phyloP scores from a whole-genome alignment of 1,140 invertebrate genomes.

The Papilio machaon region DNA sequence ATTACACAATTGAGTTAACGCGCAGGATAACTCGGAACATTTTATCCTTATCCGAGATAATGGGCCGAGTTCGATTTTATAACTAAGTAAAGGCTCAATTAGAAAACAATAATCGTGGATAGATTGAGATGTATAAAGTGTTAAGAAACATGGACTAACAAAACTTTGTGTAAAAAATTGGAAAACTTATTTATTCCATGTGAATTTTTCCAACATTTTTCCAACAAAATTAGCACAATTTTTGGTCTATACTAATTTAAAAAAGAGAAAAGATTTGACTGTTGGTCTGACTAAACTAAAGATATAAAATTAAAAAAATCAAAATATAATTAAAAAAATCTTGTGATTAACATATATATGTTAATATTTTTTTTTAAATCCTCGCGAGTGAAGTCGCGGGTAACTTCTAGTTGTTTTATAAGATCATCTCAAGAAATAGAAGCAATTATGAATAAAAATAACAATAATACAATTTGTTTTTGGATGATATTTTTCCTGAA shows the following conservation, averaged over 20 bases:
- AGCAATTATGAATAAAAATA: no score
- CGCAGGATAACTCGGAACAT: constrained; percentile 20
- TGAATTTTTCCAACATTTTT: neutral
- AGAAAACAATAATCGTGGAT: neutral
- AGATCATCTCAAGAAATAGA: no score
- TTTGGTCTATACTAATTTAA: no score
- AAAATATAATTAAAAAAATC: no score
- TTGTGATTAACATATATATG: no score
- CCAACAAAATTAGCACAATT: no score
- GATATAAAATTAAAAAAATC: no score
- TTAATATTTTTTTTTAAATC: no score
- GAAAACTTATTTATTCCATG: neutral
- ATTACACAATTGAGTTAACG: constrained; percentile 18
- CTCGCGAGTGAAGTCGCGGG: no score
- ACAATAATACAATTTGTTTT: neutral
- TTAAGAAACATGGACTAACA: neutral
- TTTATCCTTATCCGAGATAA: constrained; percentile 24
- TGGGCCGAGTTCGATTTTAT: constrained; percentile 13
- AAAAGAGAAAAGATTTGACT: no score
- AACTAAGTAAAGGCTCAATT: constrained; percentile 16
- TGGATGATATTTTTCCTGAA: neutral
- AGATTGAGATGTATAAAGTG: neutral
- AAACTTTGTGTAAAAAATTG: neutral
- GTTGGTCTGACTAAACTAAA: no score
- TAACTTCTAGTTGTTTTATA: no score